Percentiles rank a stretch among this genome's conserved stretches.
Conservation (phyloP, 2,888 invertebrate genomes). For the Chloroclysta siterata region DNA sequence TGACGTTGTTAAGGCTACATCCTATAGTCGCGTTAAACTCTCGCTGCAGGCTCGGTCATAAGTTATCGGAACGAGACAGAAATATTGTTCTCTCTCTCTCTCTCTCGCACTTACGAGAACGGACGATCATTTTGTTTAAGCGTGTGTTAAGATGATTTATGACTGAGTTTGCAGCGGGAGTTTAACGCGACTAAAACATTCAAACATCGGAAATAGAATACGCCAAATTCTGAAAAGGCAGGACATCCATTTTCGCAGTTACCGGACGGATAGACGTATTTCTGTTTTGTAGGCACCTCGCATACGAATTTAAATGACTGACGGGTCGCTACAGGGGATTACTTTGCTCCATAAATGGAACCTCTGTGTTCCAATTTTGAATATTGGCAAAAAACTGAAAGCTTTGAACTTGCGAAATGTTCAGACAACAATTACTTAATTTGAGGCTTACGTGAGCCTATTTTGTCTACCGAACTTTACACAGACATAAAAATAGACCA, state of each 20-base stretch:
- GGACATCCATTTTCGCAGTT: not conserved
- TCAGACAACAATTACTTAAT: not conserved
- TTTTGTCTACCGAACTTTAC: not conserved
- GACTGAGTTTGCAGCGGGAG: too few relatives aligned
- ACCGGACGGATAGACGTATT: not conserved
- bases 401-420: not conserved
- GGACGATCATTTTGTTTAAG: too few relatives aligned
- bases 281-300: slow-evolving; percentile 30
- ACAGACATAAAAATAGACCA: not conserved
- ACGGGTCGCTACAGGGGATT: slow-evolving; percentile 34
- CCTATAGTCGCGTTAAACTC: too few relatives aligned
- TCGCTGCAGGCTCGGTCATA: too few relatives aligned
- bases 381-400: slow-evolving; percentile 22
- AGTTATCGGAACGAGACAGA: too few relatives aligned
- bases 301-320: slow-evolving; percentile 36
- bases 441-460: not conserved
- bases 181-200: too few relatives aligned
- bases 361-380: slow-evolving; percentile 23
- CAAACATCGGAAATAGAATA: too few relatives aligned
- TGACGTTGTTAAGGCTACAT: too few relatives aligned
- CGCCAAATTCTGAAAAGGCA: not conserved
- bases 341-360: slow-evolving; percentile 29
- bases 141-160: too few relatives aligned
- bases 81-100: too few relatives aligned
- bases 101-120: too few relatives aligned